phyloP scores from a whole-genome alignment of 2,797 vertebrate genomes.

The Cossypha polioptera region DNA sequence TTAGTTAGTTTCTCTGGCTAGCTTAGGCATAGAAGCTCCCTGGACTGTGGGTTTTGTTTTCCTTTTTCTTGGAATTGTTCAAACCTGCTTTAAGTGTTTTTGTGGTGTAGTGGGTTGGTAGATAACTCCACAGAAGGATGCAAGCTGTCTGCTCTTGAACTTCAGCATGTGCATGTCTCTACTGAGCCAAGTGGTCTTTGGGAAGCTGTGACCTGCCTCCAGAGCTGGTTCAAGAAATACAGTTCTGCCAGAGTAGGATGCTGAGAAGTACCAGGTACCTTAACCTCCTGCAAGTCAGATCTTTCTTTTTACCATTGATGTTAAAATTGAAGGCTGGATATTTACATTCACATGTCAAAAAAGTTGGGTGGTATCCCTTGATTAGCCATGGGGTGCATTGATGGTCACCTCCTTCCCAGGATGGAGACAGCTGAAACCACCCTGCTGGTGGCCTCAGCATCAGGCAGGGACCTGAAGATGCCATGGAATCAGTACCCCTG shows the following conservation, averaged over 20 bases:
- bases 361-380: neutral
- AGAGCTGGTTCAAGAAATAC: neutral
- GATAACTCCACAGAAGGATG: neutral
- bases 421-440: neutral
- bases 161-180: neutral
- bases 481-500: neutral
- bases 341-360: fast-evolving
- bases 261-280: neutral
- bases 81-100: neutral
- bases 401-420: neutral
- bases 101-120: neutral
- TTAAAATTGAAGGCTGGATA: neutral
- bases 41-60: too few species aligned
- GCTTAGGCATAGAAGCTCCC: too few species aligned
- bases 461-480: neutral
- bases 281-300: neutral
- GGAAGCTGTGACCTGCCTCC: neutral
- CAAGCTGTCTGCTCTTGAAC: neutral
- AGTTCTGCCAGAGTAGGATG: neutral
- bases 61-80: too few species aligned
- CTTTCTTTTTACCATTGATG: neutral
- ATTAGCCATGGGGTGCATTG: neutral
- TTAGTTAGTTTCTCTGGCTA: too few species aligned
- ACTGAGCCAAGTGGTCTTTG: fast-evolving
- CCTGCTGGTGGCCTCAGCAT: neutral